A percentile compares a stretch with the other conserved stretches of the same genome.
Conservation (phyloP, 2,888 invertebrate genomes). For the Hymenopus coronatus region DNA sequence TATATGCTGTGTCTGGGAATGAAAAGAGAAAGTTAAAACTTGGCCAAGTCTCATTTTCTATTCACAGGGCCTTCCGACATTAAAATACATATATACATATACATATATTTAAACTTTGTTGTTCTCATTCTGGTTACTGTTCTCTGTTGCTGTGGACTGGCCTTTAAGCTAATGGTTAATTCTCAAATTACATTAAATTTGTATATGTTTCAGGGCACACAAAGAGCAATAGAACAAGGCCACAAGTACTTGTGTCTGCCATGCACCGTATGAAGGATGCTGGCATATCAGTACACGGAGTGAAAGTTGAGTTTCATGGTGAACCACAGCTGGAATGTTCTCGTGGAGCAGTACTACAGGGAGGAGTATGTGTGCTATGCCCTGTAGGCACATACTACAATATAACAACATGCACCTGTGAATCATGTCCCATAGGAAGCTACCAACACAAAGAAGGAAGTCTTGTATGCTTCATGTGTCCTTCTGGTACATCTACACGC, state of each 20-base stretch:
- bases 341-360: conserved; percentile 16
- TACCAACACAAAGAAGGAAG: conserved; percentile 58
- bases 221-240: neutral
- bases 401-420: conserved; percentile 52
- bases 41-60: no score
- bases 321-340: conserved; percentile 21
- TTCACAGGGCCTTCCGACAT: no score
- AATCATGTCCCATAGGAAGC: conserved; percentile 58
- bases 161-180: no score
- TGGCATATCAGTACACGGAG: neutral
- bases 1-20: no score
- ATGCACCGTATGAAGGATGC: conserved; percentile 3
- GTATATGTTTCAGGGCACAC: neutral
- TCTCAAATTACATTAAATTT: no score
- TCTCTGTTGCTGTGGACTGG: no score
- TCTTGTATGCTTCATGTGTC: conserved; percentile 56
- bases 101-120: no score
- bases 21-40: no score
- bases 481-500: conserved; percentile 56
- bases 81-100: no score
- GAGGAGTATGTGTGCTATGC: conserved; percentile 50
- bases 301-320: conserved; percentile 7
- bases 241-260: neutral
- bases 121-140: no score
- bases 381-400: conserved; percentile 64